phyloP scores from a whole-genome alignment of 2,113 vertebrate genomes.

The Phocoena phocoena region DNA sequence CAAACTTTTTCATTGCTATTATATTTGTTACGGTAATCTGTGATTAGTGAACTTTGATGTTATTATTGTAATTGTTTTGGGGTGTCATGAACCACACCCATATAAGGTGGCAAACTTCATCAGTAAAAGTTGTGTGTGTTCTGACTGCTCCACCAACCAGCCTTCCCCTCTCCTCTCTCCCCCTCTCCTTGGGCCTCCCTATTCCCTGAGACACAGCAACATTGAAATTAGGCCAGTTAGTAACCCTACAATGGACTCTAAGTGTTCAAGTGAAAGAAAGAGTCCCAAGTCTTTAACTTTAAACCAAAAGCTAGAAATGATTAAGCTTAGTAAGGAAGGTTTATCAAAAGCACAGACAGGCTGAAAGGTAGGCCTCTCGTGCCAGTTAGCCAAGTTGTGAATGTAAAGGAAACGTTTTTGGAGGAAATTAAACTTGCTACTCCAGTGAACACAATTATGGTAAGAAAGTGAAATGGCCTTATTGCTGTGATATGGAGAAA shows the following conservation, averaged over 20 bases:
- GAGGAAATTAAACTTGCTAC: not conserved
- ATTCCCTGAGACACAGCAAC: not conserved
- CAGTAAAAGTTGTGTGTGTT: not conserved
- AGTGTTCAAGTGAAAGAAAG: not conserved
- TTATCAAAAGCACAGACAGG: not conserved
- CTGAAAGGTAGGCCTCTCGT: not conserved
- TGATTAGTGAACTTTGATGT: not conserved
- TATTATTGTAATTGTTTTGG: not conserved
- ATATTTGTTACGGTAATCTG: not conserved
- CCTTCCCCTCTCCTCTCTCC: not conserved
- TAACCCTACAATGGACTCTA: not conserved
- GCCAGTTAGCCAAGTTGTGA: not conserved
- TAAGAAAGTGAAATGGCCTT: not conserved
- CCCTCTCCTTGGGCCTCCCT: not conserved
- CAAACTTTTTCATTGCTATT: not conserved
- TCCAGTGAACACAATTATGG: not conserved
- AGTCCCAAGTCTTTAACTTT: not conserved
- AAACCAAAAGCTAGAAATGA: not conserved
- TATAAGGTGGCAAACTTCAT: not conserved
- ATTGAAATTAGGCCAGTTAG: not conserved
- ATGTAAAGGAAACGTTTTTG: not conserved
- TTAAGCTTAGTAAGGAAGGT: not conserved
- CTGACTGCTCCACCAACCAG: not conserved
- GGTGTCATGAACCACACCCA: not conserved
- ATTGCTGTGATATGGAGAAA: not conserved